Evolutionary conservation across 2,113 vertebrate genomes (phyloP).

Genomic region (Eira barbara): DNA sequence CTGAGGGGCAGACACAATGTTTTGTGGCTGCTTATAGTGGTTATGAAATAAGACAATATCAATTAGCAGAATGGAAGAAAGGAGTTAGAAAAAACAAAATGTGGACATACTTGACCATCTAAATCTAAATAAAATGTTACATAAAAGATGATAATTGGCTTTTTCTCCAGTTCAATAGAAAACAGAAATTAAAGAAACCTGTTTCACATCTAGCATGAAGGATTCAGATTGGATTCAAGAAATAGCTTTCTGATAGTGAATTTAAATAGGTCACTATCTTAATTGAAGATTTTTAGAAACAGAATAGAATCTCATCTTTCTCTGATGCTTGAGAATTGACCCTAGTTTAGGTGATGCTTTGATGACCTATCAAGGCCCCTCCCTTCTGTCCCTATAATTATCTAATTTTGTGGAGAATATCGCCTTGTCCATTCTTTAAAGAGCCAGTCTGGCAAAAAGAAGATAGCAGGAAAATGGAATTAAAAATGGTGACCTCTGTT

Average conservation of each 20-base stretch:
- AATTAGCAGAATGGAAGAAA: not conserved
- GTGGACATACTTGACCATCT: not conserved
- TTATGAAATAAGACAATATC: not conserved
- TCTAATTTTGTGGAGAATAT: not conserved
- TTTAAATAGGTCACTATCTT: slow-evolving; percentile 23
- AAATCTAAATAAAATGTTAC: slow-evolving; percentile 13
- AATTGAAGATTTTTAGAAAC: slow-evolving; percentile 40
- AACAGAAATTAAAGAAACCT: slow-evolving; percentile 14
- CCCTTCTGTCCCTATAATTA: not conserved
- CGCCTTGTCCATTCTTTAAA: not conserved
- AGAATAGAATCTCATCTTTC: slow-evolving; percentile 36
- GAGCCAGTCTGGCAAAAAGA: not conserved
- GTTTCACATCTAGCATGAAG: slow-evolving; percentile 21
- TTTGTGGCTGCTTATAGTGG: not conserved
- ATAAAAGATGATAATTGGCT: not conserved
- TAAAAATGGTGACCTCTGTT: not conserved
- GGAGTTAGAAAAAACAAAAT: not conserved
- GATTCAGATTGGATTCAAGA: slow-evolving; percentile 38
- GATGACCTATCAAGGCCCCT: not conserved
- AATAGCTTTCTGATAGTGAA: slow-evolving; percentile 48
- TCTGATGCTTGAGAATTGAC: not conserved
- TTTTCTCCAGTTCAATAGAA: slow-evolving; percentile 24
- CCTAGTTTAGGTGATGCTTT: not conserved
- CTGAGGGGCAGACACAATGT: not conserved
- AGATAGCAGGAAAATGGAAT: not conserved